These are phyloP conservation scores for Sclerurus mexicanus DNA, from an alignment of 2,113 vertebrate species.

Conservation along the genomic window DNA sequence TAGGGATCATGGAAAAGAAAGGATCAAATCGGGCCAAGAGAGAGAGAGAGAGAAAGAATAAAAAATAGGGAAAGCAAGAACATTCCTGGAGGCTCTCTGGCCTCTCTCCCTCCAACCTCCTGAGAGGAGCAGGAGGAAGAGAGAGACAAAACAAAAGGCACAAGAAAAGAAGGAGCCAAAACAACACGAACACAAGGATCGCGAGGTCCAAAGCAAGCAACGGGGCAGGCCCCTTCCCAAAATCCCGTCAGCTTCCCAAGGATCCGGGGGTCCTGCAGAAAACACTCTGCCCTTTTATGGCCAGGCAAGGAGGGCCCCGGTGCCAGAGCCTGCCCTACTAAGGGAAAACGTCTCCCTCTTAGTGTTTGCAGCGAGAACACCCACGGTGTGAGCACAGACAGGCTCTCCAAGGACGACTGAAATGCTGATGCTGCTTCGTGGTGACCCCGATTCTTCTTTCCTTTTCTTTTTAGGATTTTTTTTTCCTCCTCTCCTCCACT, in stretches of 20 bases:
- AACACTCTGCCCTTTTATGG: slow-evolving; percentile 45
- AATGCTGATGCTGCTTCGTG: not conserved
- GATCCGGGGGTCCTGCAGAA: not conserved
- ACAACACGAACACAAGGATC: not conserved
- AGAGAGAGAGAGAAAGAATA: not conserved
- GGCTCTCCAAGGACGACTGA: not conserved
- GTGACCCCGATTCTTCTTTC: slow-evolving; percentile 1
- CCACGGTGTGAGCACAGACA: not conserved
- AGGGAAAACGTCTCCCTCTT: slow-evolving; percentile 32
- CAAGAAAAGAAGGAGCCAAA: not conserved
- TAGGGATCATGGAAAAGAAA: not conserved
- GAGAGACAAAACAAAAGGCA: slow-evolving; percentile 54
- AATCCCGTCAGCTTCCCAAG: not conserved
- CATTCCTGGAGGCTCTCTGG: slow-evolving; percentile 59
- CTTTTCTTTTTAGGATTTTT: no score
- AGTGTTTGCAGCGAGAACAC: slow-evolving; percentile 5
- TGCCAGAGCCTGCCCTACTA: slow-evolving; percentile 35
- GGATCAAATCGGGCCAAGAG: slow-evolving; percentile 27
- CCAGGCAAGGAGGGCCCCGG: not conserved
- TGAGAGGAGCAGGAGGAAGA: slow-evolving; percentile 18
- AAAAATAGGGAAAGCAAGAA: slow-evolving; percentile 4
- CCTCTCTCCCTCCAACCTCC: slow-evolving; percentile 27
- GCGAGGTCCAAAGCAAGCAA: not conserved
- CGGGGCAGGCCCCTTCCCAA: not conserved
- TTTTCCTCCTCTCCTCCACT: fast-evolving